phyloP scores from a whole-genome alignment of 1,140 invertebrate species.

The Saccostrea echinata region DNA sequence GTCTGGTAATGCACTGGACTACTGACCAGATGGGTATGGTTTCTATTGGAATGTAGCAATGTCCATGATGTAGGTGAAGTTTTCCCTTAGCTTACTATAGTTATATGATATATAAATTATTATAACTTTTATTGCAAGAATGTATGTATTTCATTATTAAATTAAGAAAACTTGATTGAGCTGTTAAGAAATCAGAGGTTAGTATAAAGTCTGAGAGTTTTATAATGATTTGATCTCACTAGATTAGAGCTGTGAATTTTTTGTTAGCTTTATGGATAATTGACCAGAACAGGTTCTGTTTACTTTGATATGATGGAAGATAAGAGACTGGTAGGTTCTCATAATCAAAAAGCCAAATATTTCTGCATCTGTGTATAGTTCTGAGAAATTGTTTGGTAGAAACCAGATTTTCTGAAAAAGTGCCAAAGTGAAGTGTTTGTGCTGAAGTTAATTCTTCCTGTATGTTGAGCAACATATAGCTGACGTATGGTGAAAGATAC shows the following conservation, averaged over 20 bases:
- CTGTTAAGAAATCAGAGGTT: no score
- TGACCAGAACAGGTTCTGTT: background rate
- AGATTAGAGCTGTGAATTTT: background rate
- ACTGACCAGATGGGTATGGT: background rate
- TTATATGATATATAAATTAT: no score
- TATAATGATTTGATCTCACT: no score
- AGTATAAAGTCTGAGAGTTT: no score
- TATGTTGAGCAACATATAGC: background rate
- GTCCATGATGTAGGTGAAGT: background rate
- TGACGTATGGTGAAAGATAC: background rate
- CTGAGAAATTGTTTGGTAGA: conserved; percentile 8
- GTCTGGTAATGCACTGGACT: background rate
- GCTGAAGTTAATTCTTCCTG: conserved; percentile 16
- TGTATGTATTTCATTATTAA: no score
- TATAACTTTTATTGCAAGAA: no score
- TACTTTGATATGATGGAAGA: conserved; percentile 1
- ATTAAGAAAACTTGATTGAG: no score
- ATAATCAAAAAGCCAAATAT: conserved; percentile 18
- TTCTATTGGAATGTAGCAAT: background rate
- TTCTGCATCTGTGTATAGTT: conserved; percentile 1
- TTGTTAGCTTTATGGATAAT: background rate
- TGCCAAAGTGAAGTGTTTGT: background rate
- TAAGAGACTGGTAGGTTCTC: background rate
- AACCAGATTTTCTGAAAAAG: background rate
- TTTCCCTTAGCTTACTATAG: background rate